Percentiles rank a stretch among this genome's conserved stretches.
These are phyloP conservation scores for Danio jaintianensis DNA, from an alignment of 2,797 vertebrate genomes.

Conservation along the genomic window DNA sequence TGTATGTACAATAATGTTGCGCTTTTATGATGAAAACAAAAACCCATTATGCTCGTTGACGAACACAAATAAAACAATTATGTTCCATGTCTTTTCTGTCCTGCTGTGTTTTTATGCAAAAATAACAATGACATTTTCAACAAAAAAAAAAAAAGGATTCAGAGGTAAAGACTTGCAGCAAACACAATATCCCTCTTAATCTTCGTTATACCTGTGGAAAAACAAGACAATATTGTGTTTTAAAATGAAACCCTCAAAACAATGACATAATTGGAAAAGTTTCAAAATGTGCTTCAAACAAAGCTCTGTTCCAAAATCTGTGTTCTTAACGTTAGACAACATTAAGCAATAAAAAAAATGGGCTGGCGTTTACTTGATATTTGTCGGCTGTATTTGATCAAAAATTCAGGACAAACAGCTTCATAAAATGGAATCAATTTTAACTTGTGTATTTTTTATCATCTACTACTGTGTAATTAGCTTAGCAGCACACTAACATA, in stretches of 20 bases:
- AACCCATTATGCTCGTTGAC: slow-evolving; percentile 74
- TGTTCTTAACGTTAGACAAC: neutral
- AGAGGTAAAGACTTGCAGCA: slow-evolving; percentile 97
- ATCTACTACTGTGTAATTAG: neutral
- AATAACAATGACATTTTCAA: slow-evolving; percentile 1
- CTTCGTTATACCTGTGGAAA: slow-evolving; percentile 90
- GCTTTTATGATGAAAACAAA: slow-evolving; percentile 60
- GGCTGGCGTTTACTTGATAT: neutral
- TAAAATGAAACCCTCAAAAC: neutral
- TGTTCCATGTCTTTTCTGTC: slow-evolving; percentile 59
- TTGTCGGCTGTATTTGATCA: neutral
- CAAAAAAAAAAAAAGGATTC: slow-evolving; percentile 50
- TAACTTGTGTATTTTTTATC: too few relatives aligned
- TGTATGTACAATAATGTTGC: slow-evolving; percentile 84
- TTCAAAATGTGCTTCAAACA: neutral
- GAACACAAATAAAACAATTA: slow-evolving; percentile 61
- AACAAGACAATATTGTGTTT: neutral
- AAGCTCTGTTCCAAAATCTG: neutral
- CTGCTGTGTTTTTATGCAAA: slow-evolving; percentile 49
- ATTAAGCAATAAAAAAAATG: neutral
- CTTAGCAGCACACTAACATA: neutral
- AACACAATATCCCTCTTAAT: slow-evolving; percentile 99
- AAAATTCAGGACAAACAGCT: neutral
- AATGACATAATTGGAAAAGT: neutral
- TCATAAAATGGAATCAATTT: too few relatives aligned